A percentile compares a stretch with the other conserved stretches of the same genome.
These are phyloP conservation scores for Lycaon pictus DNA, from an alignment of 2,113 vertebrate species.

Conservation along the genomic window DNA sequence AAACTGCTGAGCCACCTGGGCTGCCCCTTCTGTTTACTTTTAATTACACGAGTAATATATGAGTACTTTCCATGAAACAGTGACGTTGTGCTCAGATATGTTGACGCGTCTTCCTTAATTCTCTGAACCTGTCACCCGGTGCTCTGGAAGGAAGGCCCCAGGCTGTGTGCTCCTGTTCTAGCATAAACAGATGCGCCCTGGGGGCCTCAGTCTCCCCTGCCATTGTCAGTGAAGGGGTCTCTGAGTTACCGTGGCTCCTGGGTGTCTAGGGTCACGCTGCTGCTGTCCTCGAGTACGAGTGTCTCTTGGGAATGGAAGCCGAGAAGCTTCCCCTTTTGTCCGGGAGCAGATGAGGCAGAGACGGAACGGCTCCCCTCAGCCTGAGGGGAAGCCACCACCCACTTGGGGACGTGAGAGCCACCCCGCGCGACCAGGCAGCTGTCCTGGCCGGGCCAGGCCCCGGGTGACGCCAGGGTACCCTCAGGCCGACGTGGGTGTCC, in stretches of 20 bases:
- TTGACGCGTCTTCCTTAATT: not conserved
- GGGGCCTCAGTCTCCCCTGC: not conserved
- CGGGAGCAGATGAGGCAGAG: not conserved
- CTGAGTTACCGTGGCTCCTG: not conserved
- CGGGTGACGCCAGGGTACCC: not conserved
- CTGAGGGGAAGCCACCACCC: not conserved
- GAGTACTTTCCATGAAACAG: rapidly evolving
- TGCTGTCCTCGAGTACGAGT: rapidly evolving
- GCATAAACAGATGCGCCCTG: not conserved
- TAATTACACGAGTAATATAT: too few species aligned
- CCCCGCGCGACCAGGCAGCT: rapidly evolving
- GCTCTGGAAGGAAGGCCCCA: not conserved
- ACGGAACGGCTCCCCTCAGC: not conserved
- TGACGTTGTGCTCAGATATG: not conserved
- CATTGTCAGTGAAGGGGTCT: not conserved
- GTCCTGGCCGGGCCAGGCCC: not conserved
- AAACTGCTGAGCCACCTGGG: too few species aligned
- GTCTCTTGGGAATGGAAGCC: not conserved
- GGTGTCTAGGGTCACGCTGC: not conserved
- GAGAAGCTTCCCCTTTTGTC: rapidly evolving
- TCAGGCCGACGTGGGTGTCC: rapidly evolving
- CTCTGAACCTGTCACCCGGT: not conserved
- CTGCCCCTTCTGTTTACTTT: not conserved
- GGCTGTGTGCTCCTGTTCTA: too few species aligned
- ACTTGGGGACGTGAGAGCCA: rapidly evolving